Evolutionary conservation across 2,888 invertebrate genomes (phyloP).

Genomic region (Chrysomela aeneicollis): DNA sequence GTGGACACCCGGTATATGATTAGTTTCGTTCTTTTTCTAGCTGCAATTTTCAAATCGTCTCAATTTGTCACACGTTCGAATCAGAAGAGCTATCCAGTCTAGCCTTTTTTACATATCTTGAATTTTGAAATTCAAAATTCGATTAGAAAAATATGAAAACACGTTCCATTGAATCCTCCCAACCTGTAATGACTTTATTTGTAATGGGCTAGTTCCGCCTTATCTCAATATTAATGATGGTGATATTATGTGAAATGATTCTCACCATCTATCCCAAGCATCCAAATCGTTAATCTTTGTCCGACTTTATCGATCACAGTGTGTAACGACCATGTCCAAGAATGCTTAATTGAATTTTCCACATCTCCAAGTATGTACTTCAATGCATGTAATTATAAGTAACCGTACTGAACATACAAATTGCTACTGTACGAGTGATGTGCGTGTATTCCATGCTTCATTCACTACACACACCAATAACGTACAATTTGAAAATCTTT

Average conservation of each 20-base stretch:
- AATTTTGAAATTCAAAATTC: too few species aligned
- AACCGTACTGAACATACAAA: constrained; percentile 5
- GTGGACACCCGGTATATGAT: too few species aligned
- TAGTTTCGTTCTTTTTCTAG: too few species aligned
- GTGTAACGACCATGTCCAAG: not conserved
- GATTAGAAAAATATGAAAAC: too few species aligned
- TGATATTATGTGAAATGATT: not conserved
- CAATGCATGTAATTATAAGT: constrained; percentile 3
- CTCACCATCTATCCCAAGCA: not conserved
- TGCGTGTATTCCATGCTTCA: not conserved
- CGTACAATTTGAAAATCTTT: not conserved
- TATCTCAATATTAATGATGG: too few species aligned
- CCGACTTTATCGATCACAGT: not conserved
- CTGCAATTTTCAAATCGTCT: too few species aligned
- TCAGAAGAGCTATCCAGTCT: too few species aligned
- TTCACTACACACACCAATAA: not conserved
- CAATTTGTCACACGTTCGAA: too few species aligned
- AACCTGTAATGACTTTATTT: too few species aligned
- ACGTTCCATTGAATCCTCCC: too few species aligned
- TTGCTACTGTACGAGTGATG: not conserved
- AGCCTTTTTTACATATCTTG: too few species aligned
- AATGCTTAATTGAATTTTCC: not conserved
- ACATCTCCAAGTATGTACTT: not conserved
- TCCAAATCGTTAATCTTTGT: not conserved
- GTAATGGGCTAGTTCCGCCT: too few species aligned